phyloP scores from a whole-genome alignment of 2,888 invertebrate genomes.

The Lapara coniferarum region DNA sequence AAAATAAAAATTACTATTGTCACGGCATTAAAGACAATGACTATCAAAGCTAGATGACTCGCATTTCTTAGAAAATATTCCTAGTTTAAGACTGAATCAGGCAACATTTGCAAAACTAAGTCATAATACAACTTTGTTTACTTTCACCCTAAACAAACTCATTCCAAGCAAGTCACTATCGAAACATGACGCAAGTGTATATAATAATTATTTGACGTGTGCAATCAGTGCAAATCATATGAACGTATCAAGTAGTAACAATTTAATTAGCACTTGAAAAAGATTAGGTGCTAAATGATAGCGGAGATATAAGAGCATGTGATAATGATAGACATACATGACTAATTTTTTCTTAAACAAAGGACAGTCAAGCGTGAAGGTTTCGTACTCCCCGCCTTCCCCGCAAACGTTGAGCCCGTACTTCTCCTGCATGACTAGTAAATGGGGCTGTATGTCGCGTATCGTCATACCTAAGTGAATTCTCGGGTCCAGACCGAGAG shows the following conservation, averaged over 20 bases:
- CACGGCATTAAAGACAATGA: not conserved
- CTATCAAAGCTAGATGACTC: not conserved
- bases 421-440: slow-evolving; percentile 94
- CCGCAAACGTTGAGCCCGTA: slow-evolving; percentile 98
- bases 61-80: not conserved
- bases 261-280: slow-evolving; percentile 18
- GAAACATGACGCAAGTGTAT: not conserved
- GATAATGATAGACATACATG: slow-evolving; percentile 86
- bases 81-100: not conserved
- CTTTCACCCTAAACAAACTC: too few relatives aligned
- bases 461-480: slow-evolving; percentile 94
- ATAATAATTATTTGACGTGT: not conserved
- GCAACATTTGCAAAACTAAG: not conserved
- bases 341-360: slow-evolving; percentile 95
- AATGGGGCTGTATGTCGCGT: slow-evolving; percentile 92
- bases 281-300: slow-evolving; percentile 29
- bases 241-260: slow-evolving; percentile 5
- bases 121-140: not conserved
- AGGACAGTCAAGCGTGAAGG: slow-evolving; percentile 98
- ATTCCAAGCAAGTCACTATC: not conserved
- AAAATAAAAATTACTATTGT: slow-evolving; percentile 38
- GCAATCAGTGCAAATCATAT: slow-evolving; percentile 18
- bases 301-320: slow-evolving; percentile 15
- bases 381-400: slow-evolving; percentile 99
- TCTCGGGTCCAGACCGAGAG: slow-evolving; percentile 93